Conservation (phyloP, 2,888 invertebrate species). For the Tinea pellionella region DNA sequence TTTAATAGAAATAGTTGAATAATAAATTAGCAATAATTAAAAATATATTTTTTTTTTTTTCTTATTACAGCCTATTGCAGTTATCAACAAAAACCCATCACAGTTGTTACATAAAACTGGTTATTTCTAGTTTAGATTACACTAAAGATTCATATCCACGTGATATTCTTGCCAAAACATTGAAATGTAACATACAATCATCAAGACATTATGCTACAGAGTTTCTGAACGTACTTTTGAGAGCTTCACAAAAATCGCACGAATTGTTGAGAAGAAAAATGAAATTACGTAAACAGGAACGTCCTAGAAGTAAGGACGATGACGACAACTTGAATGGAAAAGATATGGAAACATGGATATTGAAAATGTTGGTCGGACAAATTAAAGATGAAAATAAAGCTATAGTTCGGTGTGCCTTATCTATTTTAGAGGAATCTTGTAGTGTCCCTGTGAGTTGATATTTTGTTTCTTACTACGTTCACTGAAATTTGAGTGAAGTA, state of each 20-base stretch:
- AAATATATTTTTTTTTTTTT: neutral
- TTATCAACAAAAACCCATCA: slow-evolving; percentile 86
- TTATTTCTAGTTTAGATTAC: slow-evolving; percentile 93
- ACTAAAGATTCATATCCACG: slow-evolving; percentile 78
- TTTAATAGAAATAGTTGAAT: no score
- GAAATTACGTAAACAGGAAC: slow-evolving; percentile 47
- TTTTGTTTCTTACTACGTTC: no score
- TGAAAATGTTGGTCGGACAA: slow-evolving; percentile 86
- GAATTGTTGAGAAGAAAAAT: slow-evolving; percentile 53
- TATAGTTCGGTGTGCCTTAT: slow-evolving; percentile 83
- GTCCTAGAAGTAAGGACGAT: slow-evolving; percentile 35
- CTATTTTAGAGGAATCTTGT: slow-evolving; percentile 92
- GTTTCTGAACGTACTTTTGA: slow-evolving; percentile 86
- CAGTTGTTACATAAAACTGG: slow-evolving; percentile 93
- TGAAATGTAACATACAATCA: slow-evolving; percentile 68
- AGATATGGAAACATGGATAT: slow-evolving; percentile 87
- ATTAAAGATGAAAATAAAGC: slow-evolving; percentile 85
- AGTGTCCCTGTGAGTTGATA: slow-evolving; percentile 77
- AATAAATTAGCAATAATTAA: neutral
- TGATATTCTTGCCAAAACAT: slow-evolving; percentile 71
- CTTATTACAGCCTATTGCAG: slow-evolving; percentile 75
- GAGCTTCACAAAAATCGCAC: slow-evolving; percentile 71
- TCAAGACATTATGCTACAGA: slow-evolving; percentile 88
- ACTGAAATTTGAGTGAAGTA: no score
- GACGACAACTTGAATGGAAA: slow-evolving; percentile 33